Base-by-base conservation (phyloP, 2,888 invertebrate species). In the Hirudinaria manillensis region DNA sequence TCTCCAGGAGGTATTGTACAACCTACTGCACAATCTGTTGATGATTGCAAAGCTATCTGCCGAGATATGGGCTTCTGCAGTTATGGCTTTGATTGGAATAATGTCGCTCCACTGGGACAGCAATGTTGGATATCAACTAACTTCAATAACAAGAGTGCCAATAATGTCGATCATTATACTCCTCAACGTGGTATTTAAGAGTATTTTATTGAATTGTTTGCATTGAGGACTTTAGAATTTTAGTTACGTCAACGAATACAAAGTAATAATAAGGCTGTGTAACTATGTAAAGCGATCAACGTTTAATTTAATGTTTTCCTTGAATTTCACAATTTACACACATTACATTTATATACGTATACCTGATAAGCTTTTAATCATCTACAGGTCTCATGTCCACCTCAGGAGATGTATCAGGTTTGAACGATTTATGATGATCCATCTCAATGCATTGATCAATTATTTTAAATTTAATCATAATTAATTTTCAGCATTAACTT, bases 11-110 rank as follows among this genome's bases (percentile, higher is more conserved):
- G 55, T 4, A 72, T 53, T 10, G 19, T 72, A 27, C n/a, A 53
- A 16, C 55, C 55, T 72, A 53, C 27, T n/a, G 72, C 24, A 27
- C 53, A 55, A 16, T 53, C 55, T 29, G n/a, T 72, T 7, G 55
- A 55, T 24, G 72, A 72, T 13, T 72, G 72, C 72, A 72, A 72
- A 53, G 53, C 45, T 24, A 10, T 53, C 32, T 72, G 72, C 21
- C 24, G 27, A 21, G 53, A 53, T 32, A 7, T 4, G 1, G 6
- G n/a, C 13, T 24, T n/a, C 10, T 72, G 72, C 32, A 16, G 1
- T 19, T 55, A 72, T 72, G 72, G 72, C 7, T 72, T 72, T 29
- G 72, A 72, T 32, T 72, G 72, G 72, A 55, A 55, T 34, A 29
- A 45, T 16, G 16, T 3, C 16, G 72, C 72, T 51, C 56, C 72